Conservation (phyloP, 2,888 invertebrate species). For the Penaeus monodon region DNA sequence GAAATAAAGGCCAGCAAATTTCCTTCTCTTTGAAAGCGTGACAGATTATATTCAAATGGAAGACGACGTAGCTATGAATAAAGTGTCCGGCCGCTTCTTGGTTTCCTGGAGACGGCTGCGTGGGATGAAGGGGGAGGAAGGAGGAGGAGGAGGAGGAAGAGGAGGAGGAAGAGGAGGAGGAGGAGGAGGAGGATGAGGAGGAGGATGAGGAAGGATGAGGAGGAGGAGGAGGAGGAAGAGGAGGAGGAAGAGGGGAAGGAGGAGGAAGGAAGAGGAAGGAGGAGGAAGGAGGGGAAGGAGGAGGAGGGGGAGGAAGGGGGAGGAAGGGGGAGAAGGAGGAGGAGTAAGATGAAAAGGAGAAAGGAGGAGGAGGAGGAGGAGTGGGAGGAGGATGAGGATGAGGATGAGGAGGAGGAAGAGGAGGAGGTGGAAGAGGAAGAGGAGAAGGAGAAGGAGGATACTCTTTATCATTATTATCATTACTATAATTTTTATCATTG, state of each 20-base stretch:
- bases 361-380: neutral
- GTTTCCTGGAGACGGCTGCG: neutral
- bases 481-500: too few species aligned
- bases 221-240: too few species aligned
- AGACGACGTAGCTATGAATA: too few species aligned
- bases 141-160: neutral
- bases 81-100: too few species aligned
- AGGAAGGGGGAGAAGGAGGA: neutral
- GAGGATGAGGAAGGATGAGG: neutral
- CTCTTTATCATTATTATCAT: too few species aligned
- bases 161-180: neutral
- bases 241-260: neutral
- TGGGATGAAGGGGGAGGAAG: neutral
- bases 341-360: rapidly evolving
- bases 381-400: neutral
- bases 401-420: neutral
- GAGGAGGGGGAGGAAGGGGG: neutral
- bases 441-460: too few species aligned
- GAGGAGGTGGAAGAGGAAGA: neutral
- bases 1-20: too few species aligned
- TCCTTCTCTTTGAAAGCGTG: too few species aligned
- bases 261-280: rapidly evolving
- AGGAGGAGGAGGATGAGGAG: neutral
- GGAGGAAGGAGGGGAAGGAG: too few species aligned
- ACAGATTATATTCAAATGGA: too few species aligned